phyloP scores from a whole-genome alignment of 53 echinoderm and acorn worm genomes.

The Henricia sp. region DNA sequence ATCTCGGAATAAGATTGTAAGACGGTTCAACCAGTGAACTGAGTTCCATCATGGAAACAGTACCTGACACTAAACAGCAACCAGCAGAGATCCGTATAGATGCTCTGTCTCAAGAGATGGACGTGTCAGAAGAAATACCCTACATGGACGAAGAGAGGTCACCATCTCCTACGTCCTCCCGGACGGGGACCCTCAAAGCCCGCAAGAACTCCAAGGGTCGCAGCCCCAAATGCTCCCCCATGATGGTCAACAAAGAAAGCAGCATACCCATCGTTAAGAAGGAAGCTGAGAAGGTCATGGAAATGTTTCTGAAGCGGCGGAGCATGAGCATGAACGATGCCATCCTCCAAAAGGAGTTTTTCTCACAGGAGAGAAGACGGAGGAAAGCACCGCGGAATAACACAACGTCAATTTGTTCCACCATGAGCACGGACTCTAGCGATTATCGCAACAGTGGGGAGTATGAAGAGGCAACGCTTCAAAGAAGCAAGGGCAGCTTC shows the following conservation, averaged over 20 bases:
- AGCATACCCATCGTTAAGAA: slow-evolving; percentile 79
- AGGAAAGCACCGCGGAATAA: slow-evolving; percentile 79
- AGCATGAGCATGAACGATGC: slow-evolving; percentile 97
- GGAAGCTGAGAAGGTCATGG: slow-evolving; percentile 92
- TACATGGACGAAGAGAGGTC: slow-evolving; percentile 33
- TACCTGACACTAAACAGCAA: slow-evolving; percentile 21
- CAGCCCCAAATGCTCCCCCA: slow-evolving; percentile 68
- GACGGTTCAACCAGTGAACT: neutral
- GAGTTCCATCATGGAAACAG: slow-evolving; percentile 23
- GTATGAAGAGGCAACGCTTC: slow-evolving; percentile 46
- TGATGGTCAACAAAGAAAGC: slow-evolving; percentile 74
- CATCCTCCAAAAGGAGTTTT: slow-evolving; percentile 85
- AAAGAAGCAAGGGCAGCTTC: slow-evolving; percentile 70
- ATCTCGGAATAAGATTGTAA: too few species aligned
- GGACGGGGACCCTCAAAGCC: slow-evolving; percentile 83
- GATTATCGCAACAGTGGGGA: slow-evolving; percentile 63
- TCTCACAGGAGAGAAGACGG: slow-evolving; percentile 71
- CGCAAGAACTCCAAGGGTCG: slow-evolving; percentile 65
- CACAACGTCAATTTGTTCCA: slow-evolving; percentile 84
- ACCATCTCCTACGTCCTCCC: slow-evolving; percentile 58
- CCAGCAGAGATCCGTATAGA: neutral
- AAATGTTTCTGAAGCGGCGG: slow-evolving; percentile 90
- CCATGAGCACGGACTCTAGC: slow-evolving; percentile 79
- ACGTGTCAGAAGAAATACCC: slow-evolving; percentile 25
- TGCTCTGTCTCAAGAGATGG: slow-evolving; percentile 23